Evolutionary conservation across 1,140 invertebrate genomes (phyloP).

Genomic region (Diorhabda elongata): DNA sequence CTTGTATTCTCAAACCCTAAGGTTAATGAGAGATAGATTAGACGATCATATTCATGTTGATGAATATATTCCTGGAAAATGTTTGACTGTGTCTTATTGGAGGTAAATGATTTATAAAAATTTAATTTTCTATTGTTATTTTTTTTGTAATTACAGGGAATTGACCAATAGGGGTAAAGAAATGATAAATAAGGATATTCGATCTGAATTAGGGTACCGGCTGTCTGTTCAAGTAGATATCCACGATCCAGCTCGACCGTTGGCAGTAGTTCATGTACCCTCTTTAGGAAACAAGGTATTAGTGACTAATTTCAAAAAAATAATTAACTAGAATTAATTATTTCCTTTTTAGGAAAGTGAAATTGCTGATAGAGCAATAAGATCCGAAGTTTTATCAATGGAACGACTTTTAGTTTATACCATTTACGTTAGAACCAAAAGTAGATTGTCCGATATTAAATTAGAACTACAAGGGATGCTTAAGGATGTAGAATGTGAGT

Average conservation of each 20-base stretch:
- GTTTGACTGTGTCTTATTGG: slow-evolving; percentile 92
- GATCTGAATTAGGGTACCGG: slow-evolving; percentile 81
- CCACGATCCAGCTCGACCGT: slow-evolving; percentile 71
- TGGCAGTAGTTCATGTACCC: slow-evolving; percentile 84
- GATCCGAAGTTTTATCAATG: slow-evolving; percentile 87
- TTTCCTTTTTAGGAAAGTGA: slow-evolving; percentile 56
- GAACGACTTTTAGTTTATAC: slow-evolving; percentile 95
- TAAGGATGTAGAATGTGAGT: slow-evolving; percentile 69
- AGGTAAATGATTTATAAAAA: slow-evolving; percentile 51
- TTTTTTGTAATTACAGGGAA: slow-evolving; percentile 42
- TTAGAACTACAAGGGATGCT: slow-evolving; percentile 70
- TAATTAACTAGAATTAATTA: neutral
- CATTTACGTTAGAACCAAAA: slow-evolving; percentile 86
- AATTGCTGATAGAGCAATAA: slow-evolving; percentile 74
- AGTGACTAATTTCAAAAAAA: slow-evolving; percentile 6
- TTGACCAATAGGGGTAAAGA: slow-evolving; percentile 50
- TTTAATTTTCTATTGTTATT: slow-evolving; percentile 19
- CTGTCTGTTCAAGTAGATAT: slow-evolving; percentile 85
- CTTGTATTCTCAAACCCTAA: slow-evolving; percentile 87
- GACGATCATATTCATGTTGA: slow-evolving; percentile 90
- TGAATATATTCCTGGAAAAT: slow-evolving; percentile 85
- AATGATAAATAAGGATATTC: slow-evolving; percentile 61
- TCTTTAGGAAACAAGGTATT: slow-evolving; percentile 58
- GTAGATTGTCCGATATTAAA: slow-evolving; percentile 77
- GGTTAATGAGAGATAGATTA: slow-evolving; percentile 81